Conservation (phyloP, 2,888 invertebrate species). For the Digitonthophagus gazella region DNA sequence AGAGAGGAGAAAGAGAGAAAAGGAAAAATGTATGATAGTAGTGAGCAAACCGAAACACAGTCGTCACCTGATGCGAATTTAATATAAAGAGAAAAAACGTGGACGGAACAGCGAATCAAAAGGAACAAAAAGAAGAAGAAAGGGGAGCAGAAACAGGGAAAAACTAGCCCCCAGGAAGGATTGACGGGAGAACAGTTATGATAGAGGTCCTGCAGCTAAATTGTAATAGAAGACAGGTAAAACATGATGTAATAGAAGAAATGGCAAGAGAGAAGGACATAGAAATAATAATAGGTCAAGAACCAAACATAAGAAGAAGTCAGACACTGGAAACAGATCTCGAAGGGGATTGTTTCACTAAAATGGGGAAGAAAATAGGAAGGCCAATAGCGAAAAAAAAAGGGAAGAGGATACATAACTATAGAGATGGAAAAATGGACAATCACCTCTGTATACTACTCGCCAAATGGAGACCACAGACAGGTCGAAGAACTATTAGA, state of each 20-base stretch:
- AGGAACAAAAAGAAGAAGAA: no score
- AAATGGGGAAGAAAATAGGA: not conserved
- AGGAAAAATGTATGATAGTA: no score
- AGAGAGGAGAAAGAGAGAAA: no score
- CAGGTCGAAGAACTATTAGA: constrained; percentile 24
- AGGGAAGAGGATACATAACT: not conserved
- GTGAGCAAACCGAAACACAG: no score
- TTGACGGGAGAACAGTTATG: no score
- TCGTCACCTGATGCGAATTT: no score
- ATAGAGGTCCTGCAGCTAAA: constrained; percentile 25
- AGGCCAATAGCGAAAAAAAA: not conserved
- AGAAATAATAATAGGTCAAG: constrained; percentile 25
- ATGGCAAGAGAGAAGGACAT: constrained; percentile 15
- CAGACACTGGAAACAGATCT: constrained; percentile 9
- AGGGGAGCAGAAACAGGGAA: no score
- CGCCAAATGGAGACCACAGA: constrained; percentile 22
- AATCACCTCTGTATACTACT: constrained; percentile 22
- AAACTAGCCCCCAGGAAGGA: no score
- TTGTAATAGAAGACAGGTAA: constrained; percentile 20
- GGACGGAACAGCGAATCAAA: no score
- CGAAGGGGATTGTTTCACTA: constrained; percentile 13
- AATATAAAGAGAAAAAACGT: no score
- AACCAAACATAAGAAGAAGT: constrained; percentile 23
- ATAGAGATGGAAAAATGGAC: not conserved
- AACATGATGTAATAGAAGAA: constrained; percentile 23